Evolutionary conservation across 2,113 vertebrate genomes (phyloP), one percentile per base, ranked within the genome.

Genomic region (Nesoenas mayeri): DNA sequence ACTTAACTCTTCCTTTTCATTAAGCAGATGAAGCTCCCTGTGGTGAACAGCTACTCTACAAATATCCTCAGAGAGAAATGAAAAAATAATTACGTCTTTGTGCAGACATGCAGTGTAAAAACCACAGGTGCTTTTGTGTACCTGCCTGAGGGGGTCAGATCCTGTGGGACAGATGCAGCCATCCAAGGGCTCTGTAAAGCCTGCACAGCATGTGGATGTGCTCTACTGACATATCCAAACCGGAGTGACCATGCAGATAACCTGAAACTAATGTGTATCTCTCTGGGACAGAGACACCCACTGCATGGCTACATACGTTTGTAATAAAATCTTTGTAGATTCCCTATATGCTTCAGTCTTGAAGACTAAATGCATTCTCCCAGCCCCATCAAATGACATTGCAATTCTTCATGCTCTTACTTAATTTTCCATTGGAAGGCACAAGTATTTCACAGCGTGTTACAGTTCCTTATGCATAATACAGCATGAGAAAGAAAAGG

Each of bases 211-310:
- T 5, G 31, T 32, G 42, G 48, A 5, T 81, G 10, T 10, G 4
- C 9, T 79, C 79, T 38, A 71, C 61, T 18, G 53, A 57, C 25
- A 51, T 22, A 60, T 38, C 70, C 61, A 93, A 79, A 78, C 6
- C 3, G 4, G 14, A 85, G 25, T 6, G 28, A 69, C 38, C 0
- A 0, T 11, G 11, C 2, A 6, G 24, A 67, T 28, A 42, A 50
- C n/a, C 57, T 60, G 75, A 70, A 77, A 81, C 57, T 54, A 40
- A 81, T 4, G 17, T 18, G 19, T 11, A 40, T 32, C 6, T n/a
- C 51, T 71, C 78, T 60, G 36, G 34, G 50, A 12, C 44, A 74
- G 40, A 62, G 29, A 48, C 15, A 62, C 51, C 17, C 28, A 28
- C 24, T 61, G 54, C 26, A 28, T 20, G 25, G 31, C 48, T 40